Base-by-base conservation (phyloP, 2,797 vertebrate species). In the Scomberomorus guttatus region DNA sequence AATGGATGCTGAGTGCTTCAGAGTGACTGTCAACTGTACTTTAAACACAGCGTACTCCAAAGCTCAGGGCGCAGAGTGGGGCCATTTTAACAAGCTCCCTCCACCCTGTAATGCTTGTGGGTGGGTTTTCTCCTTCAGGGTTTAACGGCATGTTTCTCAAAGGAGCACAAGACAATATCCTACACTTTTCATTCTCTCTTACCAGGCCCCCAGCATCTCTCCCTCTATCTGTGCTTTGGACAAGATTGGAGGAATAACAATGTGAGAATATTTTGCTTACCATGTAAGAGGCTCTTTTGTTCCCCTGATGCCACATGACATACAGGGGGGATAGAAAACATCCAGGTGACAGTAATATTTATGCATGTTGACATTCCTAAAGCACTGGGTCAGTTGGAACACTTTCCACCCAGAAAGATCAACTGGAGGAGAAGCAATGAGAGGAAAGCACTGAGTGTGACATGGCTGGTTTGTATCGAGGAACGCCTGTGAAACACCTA, bases 11-110 rank as follows among this genome's bases (percentile, higher is more conserved):
- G 89, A 93, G 87, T 90, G 80, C 88, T 91, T 89, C 78, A 42
- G 85, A 90, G 82, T 78, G 84, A 92, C 91, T 92, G 93, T 94
- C 90, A 80, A 90, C 89, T 91, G 76, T 82, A 89, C 79, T 93
- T 93, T 85, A 93, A 92, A 90, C 80, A 80, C 71, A 44, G 70
- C 44, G 50, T 59, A 76, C 72, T 80, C 70, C 58, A 72, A 80
- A 87, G 89, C 79, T 73, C 60, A 75, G 79, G 77, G 77, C 70
- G 58, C 81, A 25, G 44, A 90, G 85, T 71, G 86, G 89, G 89
- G 87, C 78, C 85, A 58, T 78, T 91, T 91, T 90, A 93, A 92
- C 88, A 86, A 90, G 90, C 84, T 87, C 77, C 69, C 66, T 87
- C 81, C 57, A 66, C 79, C 62, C 77, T 59, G 71, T 68, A 54